Evolutionary conservation across 2,113 vertebrate genomes (phyloP).

Genomic region (Pycnonotus jocosus): DNA sequence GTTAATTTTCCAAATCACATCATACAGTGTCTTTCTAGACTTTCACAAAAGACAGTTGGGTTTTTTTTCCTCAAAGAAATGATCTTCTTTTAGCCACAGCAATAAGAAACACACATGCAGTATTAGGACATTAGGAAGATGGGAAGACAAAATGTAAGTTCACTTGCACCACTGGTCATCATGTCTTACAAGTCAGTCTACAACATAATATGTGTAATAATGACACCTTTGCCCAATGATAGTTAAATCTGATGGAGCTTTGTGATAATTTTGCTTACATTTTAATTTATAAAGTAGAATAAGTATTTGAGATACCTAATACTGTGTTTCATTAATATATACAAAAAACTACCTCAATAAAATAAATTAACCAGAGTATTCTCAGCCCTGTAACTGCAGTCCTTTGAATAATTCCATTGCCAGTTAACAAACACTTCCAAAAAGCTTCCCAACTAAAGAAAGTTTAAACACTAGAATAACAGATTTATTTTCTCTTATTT

Average conservation of each 20-base stretch:
- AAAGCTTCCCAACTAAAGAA: not conserved
- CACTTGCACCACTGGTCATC: not conserved
- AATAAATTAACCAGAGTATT: not conserved
- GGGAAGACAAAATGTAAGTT: not conserved
- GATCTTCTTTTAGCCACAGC: not conserved
- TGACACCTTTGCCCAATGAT: not conserved
- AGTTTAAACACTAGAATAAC: not conserved
- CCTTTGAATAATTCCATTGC: not conserved
- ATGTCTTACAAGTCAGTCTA: not conserved
- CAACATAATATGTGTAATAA: rapidly evolving
- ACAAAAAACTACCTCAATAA: not conserved
- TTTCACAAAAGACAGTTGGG: not conserved
- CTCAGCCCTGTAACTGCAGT: not conserved
- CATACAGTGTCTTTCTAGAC: not conserved
- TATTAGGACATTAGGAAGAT: not conserved
- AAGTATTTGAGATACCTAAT: not conserved
- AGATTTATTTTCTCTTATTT: not conserved
- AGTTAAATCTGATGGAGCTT: not conserved
- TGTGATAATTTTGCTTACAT: not conserved
- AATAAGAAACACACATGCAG: not conserved
- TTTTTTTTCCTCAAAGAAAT: rapidly evolving
- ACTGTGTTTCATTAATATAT: not conserved
- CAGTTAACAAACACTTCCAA: not conserved
- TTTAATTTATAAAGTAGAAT: not conserved
- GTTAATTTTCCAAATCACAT: not conserved